These are phyloP conservation scores for Syngnathus rostellatus DNA, from an alignment of 2,797 vertebrate genomes.

Conservation along the genomic window DNA sequence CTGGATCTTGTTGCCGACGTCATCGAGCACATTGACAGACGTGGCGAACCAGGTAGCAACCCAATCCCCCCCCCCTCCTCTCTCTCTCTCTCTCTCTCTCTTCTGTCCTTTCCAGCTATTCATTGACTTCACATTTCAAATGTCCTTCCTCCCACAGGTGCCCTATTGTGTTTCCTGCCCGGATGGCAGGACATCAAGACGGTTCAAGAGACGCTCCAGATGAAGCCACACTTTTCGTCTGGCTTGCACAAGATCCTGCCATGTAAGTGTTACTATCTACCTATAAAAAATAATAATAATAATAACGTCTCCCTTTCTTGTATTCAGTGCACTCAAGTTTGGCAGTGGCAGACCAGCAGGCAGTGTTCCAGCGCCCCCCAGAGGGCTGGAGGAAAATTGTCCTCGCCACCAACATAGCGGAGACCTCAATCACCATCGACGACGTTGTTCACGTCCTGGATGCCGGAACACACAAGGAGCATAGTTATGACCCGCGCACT, in stretches of 20 bases:
- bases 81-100: too few species aligned
- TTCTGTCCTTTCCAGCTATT: neutral
- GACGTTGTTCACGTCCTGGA: constrained; percentile 95
- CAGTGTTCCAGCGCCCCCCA: constrained; percentile 81
- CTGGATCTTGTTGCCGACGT: constrained; percentile 81
- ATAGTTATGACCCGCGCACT: constrained; percentile 84
- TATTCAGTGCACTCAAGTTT: constrained; percentile 89
- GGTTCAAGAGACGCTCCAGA: constrained; percentile 81
- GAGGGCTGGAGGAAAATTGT: constrained; percentile 83
- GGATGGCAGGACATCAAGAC: constrained; percentile 95
- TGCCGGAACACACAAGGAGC: constrained; percentile 86
- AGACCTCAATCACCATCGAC: constrained; percentile 94
- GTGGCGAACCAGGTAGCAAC: constrained; percentile 77
- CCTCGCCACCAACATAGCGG: constrained; percentile 90
- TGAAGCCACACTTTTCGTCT: constrained; percentile 59
- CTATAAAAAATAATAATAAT: neutral
- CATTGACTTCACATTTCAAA: neutral
- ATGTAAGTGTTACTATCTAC: constrained; percentile 61
- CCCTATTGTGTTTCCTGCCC: constrained; percentile 92
- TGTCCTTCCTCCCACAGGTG: constrained; percentile 63
- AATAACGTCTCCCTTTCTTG: neutral
- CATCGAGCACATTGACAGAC: constrained; percentile 80
- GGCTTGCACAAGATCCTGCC: constrained; percentile 81
- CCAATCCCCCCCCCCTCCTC: too few species aligned
- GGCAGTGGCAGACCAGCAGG: constrained; percentile 89